Conservation (phyloP, 2,113 vertebrate species). For the Turdus rufiventris region DNA sequence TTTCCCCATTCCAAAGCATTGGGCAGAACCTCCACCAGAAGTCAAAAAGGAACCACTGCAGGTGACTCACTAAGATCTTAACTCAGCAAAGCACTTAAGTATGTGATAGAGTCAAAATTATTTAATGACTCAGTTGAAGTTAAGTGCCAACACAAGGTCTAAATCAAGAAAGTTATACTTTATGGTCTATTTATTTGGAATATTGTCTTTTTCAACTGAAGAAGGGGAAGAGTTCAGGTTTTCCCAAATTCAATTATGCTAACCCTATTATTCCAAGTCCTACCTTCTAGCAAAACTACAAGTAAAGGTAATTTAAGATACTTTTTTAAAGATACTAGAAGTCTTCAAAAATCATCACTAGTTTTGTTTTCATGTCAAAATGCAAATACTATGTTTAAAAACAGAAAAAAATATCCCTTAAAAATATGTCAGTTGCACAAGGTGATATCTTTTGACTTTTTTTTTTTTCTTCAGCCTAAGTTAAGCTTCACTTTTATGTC, state of each 20-base stretch:
- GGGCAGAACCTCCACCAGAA: not conserved
- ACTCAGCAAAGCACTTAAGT: not conserved
- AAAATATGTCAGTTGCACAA: not conserved
- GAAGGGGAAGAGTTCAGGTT: not conserved
- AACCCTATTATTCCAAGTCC: not conserved
- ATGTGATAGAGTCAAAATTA: not conserved
- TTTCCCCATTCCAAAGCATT: not conserved
- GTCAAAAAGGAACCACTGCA: not conserved
- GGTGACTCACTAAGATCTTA: not conserved
- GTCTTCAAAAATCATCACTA: not conserved
- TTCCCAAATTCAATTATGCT: not conserved
- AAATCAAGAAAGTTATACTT: not conserved
- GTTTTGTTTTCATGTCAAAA: not conserved
- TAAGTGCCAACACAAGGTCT: not conserved
- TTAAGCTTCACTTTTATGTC: not conserved
- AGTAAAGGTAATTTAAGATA: not conserved
- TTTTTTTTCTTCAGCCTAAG: not conserved
- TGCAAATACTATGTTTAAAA: not conserved
- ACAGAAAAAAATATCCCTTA: not conserved
- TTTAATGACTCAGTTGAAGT: not conserved
- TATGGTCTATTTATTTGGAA: not conserved
- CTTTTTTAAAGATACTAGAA: not conserved
- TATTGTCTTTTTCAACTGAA: not conserved
- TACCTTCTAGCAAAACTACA: not conserved
- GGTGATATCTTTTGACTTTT: not conserved